phyloP scores from a whole-genome alignment of 2,888 invertebrate genomes.

The Ophioninae sp. region DNA sequence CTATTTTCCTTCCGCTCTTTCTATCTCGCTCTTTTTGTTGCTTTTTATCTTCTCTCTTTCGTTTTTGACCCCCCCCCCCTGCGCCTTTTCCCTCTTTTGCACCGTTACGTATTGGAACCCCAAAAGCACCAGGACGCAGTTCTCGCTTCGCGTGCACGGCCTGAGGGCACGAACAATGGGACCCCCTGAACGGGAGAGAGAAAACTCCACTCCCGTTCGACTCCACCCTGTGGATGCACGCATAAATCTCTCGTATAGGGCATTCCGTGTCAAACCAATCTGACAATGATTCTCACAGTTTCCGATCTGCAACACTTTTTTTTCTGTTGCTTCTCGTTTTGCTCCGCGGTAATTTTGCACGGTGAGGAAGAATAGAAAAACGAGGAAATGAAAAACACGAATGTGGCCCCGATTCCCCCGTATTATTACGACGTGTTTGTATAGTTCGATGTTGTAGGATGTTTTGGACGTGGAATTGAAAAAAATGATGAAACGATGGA shows the following conservation, averaged over 20 bases:
- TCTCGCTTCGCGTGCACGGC: constrained; percentile 45
- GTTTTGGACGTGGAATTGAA: background rate
- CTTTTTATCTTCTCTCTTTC: constrained; percentile 8
- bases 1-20: background rate
- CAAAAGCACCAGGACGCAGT: constrained; percentile 53
- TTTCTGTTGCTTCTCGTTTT: background rate
- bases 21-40: constrained; percentile 27
- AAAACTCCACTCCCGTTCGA: constrained; percentile 33
- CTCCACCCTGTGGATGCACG: constrained; percentile 7
- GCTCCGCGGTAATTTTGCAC: background rate
- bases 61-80: background rate
- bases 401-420: background rate
- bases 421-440: background rate
- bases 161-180: constrained; percentile 64
- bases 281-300: background rate
- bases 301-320: background rate
- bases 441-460: background rate
- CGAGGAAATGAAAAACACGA: background rate
- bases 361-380: background rate
- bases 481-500: background rate
- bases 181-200: constrained; percentile 50
- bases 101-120: constrained; percentile 42
- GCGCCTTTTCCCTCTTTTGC: background rate
- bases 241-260: constrained; percentile 20
- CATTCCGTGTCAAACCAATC: constrained; percentile 14